These are phyloP conservation scores for Callocephalon fimbriatum DNA, from an alignment of 2,113 vertebrate genomes.

Conservation along the genomic window DNA sequence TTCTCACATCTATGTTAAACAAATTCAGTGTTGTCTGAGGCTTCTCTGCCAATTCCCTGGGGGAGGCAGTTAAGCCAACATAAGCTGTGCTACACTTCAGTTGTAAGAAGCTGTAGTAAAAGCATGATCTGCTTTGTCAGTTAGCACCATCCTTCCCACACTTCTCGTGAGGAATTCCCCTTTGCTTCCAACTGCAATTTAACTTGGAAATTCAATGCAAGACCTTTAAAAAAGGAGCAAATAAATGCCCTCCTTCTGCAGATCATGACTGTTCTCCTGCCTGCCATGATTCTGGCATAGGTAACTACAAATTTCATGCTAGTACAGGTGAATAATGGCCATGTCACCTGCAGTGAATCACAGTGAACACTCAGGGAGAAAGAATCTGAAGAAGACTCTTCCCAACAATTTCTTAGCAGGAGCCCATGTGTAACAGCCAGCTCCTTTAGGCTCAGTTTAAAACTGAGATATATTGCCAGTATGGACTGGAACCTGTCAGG, in stretches of 20 bases:
- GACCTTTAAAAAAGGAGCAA: neutral
- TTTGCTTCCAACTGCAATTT: neutral
- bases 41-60: neutral
- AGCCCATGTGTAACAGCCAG: neutral
- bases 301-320: neutral
- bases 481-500: neutral
- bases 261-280: rapidly evolving
- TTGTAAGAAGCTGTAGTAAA: neutral
- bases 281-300: rapidly evolving
- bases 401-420: neutral
- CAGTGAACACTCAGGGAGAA: neutral
- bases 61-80: neutral
- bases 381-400: neutral
- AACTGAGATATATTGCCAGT: neutral
- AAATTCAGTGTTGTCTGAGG: neutral
- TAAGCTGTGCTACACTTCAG: neutral
- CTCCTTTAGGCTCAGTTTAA: neutral
- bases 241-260: neutral
- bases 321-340: rapidly evolving
- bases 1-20: neutral
- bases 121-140: neutral
- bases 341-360: neutral
- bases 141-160: neutral
- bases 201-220: neutral
- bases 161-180: neutral